Evolutionary conservation across 2,113 vertebrate genomes (phyloP).

Genomic region (Phylloscopus whistleri): DNA sequence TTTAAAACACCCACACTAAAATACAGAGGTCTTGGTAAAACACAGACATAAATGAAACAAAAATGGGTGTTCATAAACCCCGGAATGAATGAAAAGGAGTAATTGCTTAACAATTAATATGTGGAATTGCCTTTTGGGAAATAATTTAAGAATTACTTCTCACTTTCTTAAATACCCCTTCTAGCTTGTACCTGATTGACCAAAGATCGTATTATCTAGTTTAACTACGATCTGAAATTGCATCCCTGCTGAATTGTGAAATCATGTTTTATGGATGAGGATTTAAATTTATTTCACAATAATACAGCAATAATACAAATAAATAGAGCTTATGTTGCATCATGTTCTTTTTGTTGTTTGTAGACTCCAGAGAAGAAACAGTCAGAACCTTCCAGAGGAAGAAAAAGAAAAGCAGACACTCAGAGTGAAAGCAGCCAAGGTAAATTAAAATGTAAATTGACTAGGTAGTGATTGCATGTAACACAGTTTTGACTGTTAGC

Average conservation of each 20-base stretch:
- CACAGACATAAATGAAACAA: background rate
- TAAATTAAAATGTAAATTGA: conserved; percentile 56
- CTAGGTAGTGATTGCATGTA: background rate
- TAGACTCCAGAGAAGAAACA: conserved; percentile 98
- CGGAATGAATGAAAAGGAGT: background rate
- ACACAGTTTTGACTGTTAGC: background rate
- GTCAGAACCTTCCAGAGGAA: conserved; percentile 90
- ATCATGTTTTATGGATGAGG: background rate
- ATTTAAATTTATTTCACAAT: background rate
- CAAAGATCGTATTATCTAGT: background rate
- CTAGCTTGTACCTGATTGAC: background rate
- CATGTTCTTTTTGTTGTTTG: conserved; percentile 37
- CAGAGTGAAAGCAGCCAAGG: conserved; percentile 99
- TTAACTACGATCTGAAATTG: background rate
- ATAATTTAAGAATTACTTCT: background rate
- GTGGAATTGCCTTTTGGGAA: background rate
- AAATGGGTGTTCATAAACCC: background rate
- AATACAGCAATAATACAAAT: background rate
- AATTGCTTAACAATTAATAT: background rate
- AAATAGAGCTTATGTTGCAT: background rate
- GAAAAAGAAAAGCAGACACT: conserved; percentile 96
- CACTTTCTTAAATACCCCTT: background rate
- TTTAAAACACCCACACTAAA: background rate
- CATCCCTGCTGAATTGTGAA: background rate
- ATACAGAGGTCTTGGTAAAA: background rate